These are phyloP conservation scores for Gibbula magus DNA, from an alignment of 2,888 invertebrate species.

Conservation along the genomic window DNA sequence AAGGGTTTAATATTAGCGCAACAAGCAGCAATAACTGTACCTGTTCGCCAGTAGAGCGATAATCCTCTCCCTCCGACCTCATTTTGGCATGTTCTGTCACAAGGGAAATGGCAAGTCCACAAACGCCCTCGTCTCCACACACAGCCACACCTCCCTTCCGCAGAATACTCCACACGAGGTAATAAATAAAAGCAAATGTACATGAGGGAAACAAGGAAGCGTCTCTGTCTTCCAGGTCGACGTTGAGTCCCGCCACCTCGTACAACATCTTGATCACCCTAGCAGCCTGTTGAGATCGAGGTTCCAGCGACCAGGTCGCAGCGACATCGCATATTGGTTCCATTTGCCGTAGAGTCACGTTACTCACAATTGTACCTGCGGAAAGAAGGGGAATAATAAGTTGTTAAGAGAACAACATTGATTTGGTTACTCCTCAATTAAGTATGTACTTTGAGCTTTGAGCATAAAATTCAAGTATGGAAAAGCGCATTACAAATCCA, in stretches of 20 bases:
- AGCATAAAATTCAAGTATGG: no score
- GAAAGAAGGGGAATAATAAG: no score
- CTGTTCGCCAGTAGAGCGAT: conserved; percentile 33
- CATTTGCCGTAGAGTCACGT: conserved; percentile 84
- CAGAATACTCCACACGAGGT: conserved; percentile 80
- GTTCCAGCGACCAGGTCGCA: conserved; percentile 85
- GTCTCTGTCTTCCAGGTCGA: conserved; percentile 29
- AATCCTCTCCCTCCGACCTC: conserved; percentile 65
- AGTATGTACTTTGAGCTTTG: no score
- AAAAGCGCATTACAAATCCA: no score
- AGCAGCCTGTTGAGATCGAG: conserved; percentile 80
- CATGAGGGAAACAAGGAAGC: conserved; percentile 80
- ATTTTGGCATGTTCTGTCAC: conserved; percentile 82
- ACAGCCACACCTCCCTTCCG: conserved; percentile 54
- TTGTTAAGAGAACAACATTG: no score
- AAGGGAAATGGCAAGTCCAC: conserved; percentile 69
- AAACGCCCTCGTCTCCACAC: conserved; percentile 55
- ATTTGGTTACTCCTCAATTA: no score
- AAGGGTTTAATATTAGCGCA: no score
- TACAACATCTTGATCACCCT: conserved; percentile 81
- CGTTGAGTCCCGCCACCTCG: conserved; percentile 35
- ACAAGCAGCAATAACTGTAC: no score
- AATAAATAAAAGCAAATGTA: conserved; percentile 89
- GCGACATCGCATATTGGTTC: conserved; percentile 89
- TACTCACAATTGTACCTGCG: conserved; percentile 80